These are phyloP conservation scores for Oncorhynchus masou DNA, from an alignment of 2,113 vertebrate genomes.

Conservation along the genomic window DNA sequence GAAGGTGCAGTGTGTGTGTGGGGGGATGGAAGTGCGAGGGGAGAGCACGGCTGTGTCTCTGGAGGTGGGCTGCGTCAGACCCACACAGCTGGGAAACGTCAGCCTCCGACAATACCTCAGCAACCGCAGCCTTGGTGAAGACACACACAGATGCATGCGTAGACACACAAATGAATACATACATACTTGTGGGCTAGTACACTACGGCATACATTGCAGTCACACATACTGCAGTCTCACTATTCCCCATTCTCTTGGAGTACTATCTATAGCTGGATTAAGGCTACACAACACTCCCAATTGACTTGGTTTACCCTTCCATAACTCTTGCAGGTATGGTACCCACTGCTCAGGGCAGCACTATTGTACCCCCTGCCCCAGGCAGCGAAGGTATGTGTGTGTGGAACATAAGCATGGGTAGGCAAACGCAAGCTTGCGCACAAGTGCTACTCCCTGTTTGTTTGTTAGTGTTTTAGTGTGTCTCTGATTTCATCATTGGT, in stretches of 20 bases:
- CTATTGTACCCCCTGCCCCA: conserved; percentile 51
- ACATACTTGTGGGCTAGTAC: too few species aligned
- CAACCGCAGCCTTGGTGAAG: conserved; percentile 89
- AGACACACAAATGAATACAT: not conserved
- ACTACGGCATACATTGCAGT: too few species aligned
- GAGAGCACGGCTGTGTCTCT: conserved; percentile 88
- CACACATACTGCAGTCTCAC: too few species aligned
- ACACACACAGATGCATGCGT: not conserved
- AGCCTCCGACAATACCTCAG: conserved; percentile 90
- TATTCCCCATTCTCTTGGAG: too few species aligned
- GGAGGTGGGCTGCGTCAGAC: conserved; percentile 83
- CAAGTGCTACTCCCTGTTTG: not conserved
- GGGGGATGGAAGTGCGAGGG: conserved; percentile 85
- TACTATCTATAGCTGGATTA: too few species aligned
- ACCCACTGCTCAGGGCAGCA: not conserved
- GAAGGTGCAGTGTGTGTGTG: conserved; percentile 87
- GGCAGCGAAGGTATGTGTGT: conserved; percentile 67
- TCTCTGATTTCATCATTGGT: too few species aligned
- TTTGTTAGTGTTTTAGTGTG: too few species aligned
- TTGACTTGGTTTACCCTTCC: conserved; percentile 40
- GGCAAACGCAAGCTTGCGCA: conserved; percentile 28
- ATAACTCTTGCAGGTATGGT: conserved; percentile 65
- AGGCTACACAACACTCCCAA: not conserved
- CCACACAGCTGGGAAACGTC: conserved; percentile 89
- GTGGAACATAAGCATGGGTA: conserved; percentile 3